phyloP scores from a whole-genome alignment of 2,888 invertebrate genomes.

The Kryphioiulus occultus region DNA sequence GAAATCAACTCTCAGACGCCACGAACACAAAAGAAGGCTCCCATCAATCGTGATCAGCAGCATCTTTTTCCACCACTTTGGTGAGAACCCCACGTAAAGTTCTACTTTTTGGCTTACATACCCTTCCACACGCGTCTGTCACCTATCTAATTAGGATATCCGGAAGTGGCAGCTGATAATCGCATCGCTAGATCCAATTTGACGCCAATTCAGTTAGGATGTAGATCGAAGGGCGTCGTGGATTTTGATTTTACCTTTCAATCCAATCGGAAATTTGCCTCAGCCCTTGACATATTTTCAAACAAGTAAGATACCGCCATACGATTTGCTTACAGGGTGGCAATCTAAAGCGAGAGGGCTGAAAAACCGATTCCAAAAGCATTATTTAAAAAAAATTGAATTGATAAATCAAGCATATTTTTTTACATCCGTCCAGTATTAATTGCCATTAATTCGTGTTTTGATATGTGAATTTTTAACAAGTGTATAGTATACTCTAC shows the following conservation, averaged over 20 bases:
- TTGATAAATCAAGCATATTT: too few relatives aligned
- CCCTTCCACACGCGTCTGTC: constrained; percentile 9
- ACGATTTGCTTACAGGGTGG: too few relatives aligned
- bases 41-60: constrained; percentile 7
- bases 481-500: too few relatives aligned
- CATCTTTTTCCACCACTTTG: constrained; percentile 6
- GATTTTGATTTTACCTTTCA: background rate
- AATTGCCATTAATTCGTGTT: too few relatives aligned
- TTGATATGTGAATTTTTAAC: too few relatives aligned
- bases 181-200: constrained; percentile 6
- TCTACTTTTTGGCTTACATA: background rate
- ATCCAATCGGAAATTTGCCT: background rate
- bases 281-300: background rate
- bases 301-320: background rate
- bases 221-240: constrained; percentile 14
- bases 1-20: background rate
- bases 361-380: too few relatives aligned
- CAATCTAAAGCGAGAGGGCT: too few relatives aligned
- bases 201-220: constrained; percentile 4
- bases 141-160: constrained; percentile 8
- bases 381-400: too few relatives aligned
- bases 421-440: too few relatives aligned
- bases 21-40: background rate
- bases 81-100: background rate
- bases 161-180: constrained; percentile 7